A percentile compares a stretch with the other conserved stretches of the same genome.
phyloP scores from a whole-genome alignment of 2,888 invertebrate genomes.

The Rambutsinella grinnellia region DNA sequence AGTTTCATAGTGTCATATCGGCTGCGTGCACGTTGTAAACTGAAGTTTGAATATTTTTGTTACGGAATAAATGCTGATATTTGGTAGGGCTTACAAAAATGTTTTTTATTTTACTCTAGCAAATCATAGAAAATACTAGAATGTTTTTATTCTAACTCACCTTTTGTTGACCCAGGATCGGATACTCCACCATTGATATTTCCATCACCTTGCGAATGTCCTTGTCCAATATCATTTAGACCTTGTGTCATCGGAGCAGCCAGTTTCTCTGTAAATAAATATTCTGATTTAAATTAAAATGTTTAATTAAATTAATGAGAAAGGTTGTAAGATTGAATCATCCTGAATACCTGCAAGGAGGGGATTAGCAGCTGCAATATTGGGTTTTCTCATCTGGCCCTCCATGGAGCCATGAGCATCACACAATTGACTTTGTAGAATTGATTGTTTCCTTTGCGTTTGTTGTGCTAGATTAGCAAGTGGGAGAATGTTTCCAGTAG shows the following conservation, averaged over 20 bases:
- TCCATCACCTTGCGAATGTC: slow-evolving; percentile 40
- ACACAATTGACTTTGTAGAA: slow-evolving; percentile 64
- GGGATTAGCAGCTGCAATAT: slow-evolving; percentile 85
- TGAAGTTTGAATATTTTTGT: no score
- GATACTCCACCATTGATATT: slow-evolving; percentile 44
- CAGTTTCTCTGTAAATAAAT: slow-evolving; percentile 59
- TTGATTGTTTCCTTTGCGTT: slow-evolving; percentile 52
- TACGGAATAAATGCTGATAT: no score
- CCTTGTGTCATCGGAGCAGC: slow-evolving; percentile 63
- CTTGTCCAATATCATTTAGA: slow-evolving; percentile 45
- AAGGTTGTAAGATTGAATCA: no score
- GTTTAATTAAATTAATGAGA: no score
- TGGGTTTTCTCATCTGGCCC: slow-evolving; percentile 49
- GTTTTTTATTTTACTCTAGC: no score
- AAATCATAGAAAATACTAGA: no score
- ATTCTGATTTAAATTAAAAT: no score
- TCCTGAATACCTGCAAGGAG: slow-evolving; percentile 88
- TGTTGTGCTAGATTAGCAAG: slow-evolving; percentile 51
- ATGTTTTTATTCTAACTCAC: no score
- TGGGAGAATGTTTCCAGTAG: slow-evolving; percentile 54
- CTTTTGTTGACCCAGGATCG: slow-evolving; percentile 61
- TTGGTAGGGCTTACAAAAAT: no score
- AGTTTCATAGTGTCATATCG: no score
- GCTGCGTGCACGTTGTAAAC: no score
- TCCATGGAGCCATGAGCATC: slow-evolving; percentile 52